A percentile compares a stretch with the other conserved stretches of the same genome.
These are phyloP conservation scores for Lacanobia wlatinum DNA, from an alignment of 2,888 invertebrate species.

Conservation along the genomic window DNA sequence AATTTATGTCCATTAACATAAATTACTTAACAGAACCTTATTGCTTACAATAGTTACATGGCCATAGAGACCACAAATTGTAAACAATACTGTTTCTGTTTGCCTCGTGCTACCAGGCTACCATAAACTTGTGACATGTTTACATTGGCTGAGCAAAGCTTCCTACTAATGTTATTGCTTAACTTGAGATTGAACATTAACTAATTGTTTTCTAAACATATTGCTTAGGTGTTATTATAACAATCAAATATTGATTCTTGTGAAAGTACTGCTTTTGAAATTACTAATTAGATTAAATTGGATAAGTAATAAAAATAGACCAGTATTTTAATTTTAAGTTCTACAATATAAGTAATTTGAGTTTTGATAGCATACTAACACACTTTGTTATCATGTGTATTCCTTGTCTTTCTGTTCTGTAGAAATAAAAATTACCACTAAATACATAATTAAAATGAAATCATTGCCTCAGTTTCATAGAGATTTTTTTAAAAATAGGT, in stretches of 20 bases:
- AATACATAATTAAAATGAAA: not conserved
- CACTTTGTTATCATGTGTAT: not conserved
- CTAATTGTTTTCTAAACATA: slow-evolving; percentile 49
- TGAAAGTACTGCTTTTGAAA: not conserved
- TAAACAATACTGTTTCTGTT: slow-evolving; percentile 35
- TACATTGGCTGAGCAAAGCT: slow-evolving; percentile 26
- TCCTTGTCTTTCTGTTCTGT: not conserved
- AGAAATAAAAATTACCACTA: not conserved
- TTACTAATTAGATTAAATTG: not conserved
- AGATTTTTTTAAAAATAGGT: not conserved
- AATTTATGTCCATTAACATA: too few relatives aligned
- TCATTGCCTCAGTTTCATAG: not conserved
- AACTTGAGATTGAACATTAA: slow-evolving; percentile 30
- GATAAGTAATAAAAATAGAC: not conserved
- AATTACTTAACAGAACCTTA: not conserved
- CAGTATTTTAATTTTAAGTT: not conserved
- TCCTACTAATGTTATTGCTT: slow-evolving; percentile 46
- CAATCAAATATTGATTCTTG: slow-evolving; percentile 10
- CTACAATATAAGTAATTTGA: not conserved
- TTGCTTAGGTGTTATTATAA: slow-evolving; percentile 14
- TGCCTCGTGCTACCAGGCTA: slow-evolving; percentile 43
- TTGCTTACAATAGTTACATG: slow-evolving; percentile 18
- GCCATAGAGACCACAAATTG: slow-evolving; percentile 28
- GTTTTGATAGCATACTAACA: not conserved
- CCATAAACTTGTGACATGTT: slow-evolving; percentile 45